Base-by-base conservation (phyloP, 35 echinoderm and acorn worm species). In the Heliocidaris erythrogramma region DNA sequence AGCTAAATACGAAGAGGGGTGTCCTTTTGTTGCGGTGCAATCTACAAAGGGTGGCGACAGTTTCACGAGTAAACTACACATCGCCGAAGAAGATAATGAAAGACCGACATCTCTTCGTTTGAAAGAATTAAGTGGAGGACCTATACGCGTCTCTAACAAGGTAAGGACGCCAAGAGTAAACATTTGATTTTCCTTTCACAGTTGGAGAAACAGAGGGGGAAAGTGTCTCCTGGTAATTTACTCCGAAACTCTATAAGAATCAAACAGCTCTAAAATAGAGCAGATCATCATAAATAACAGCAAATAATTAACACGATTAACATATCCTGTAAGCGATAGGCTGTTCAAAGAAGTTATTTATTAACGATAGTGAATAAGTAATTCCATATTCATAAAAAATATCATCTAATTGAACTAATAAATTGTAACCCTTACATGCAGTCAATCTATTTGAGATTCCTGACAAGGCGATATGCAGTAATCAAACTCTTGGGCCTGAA, bases 21-120 rank as follows among this genome's bases (percentile, higher is more conserved):
- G 65, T 5, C 29, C 87, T 89, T 17, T 42, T 89, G 87, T 89
- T 48, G 87, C 24, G 12, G 47, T 48, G 87, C 42, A 89, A 89
- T 89, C 30, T 89, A 47, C 87, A 89, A 89, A 89, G 87, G 87
- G 32, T 32, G 42, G 87, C 87, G 87, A 89, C 31, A 47, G 31
- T 89, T 89, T 89, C 87, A 30, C 87, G 87, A 89, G 87, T 89
- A 89, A 32, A 89, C 87, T 32, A n/a, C 32, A 42, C 87, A 3
- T 48, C 31, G 32, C 21, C 8, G 65, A 78, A 78, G 65, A 78
- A 78, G 21, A 78, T 24, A 78, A 5, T 78, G 65, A n/a, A 78
- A 78, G 65, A n/a, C 27, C 4, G 18, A 7, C 65, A 78, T 18
- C 65, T 78, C 27, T 78, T 27, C 65, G 27, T 78, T 78, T 78